Evolutionary conservation across 2,113 vertebrate species (phyloP), one percentile per base, ranked within the genome.

Genomic region (Phrynosoma platyrhinos): DNA sequence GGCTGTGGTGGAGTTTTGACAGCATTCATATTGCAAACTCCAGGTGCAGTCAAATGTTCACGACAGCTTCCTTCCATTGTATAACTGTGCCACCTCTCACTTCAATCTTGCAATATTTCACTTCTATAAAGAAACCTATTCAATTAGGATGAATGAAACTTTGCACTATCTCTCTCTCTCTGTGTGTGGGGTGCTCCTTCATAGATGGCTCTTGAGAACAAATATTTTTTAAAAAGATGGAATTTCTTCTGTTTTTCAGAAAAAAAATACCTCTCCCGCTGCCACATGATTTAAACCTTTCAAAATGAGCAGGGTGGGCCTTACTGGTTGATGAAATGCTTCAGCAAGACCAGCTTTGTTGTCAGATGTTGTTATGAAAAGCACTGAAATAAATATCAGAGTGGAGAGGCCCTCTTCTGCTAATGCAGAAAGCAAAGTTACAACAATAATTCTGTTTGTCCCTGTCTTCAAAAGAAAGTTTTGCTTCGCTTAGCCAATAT

Each of bases 281-380:
- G 88, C 58, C 90, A 92, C 92, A 95, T 96, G 95, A 94, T 93
- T 94, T 92, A 95, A 96, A 95, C 87, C 95, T 95, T 96, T 96
- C 94, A 94, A 90, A 74, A 52, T 6, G 36, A 20, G 82, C 30
- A 66, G 94, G 91, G 64, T 8, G 78, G 95, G 96, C 94, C 96
- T 95, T 96, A 96, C 96, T 96, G 93, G 89, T 92, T 36, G 91
- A 95, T 47, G 87, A 89, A 91, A 93, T n/a, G 79, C 95, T 95
- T 95, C 94, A 94, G 91, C 92, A 91, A 82, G 90, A 90, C 92
- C 95, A 92, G 92, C 94, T 97, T 96, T 94, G 96, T 96, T 96
- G 95, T 95, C 95, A 96, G 96, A 94, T 95, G 95, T 93, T 96
- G 95, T 93, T 95, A 93, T 94, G 95, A 95, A 95, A 96, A 97